phyloP scores from a whole-genome alignment of 2,113 vertebrate species.

The Rhabdornis inornatus region DNA sequence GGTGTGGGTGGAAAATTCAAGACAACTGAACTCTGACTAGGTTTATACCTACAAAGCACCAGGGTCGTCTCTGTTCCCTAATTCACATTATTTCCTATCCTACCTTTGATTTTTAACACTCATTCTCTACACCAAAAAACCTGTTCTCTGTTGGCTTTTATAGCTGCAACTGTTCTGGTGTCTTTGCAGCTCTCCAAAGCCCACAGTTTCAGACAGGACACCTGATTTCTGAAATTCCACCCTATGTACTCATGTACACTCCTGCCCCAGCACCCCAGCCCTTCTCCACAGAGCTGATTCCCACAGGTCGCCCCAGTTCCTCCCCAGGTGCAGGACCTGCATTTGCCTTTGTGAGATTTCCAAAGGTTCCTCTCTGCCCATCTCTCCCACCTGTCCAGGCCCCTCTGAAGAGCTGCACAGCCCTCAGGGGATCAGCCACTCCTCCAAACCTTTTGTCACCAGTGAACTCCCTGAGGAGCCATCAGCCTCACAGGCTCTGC shows the following conservation, averaged over 20 bases:
- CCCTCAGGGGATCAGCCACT: background rate
- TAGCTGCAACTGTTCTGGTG: background rate
- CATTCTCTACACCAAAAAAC: background rate
- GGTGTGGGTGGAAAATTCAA: background rate
- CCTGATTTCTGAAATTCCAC: background rate
- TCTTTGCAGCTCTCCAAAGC: background rate
- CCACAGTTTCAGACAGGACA: background rate
- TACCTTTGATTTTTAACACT: background rate
- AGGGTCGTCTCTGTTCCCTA: background rate
- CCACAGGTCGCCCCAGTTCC: background rate
- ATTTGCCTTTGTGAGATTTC: background rate
- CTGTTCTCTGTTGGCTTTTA: background rate
- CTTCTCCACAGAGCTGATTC: background rate
- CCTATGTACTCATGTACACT: accelerated
- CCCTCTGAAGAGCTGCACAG: background rate
- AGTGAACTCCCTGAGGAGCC: background rate
- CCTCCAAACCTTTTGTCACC: background rate
- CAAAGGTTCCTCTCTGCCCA: background rate
- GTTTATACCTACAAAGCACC: background rate
- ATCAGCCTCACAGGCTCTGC: background rate
- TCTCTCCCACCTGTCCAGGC: background rate
- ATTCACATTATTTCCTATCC: background rate
- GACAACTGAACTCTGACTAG: background rate
- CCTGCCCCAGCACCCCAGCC: background rate
- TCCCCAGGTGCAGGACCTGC: background rate